Percentiles rank a stretch among this genome's conserved stretches.
Evolutionary conservation across 2,797 vertebrate genomes (phyloP).

Genomic region (Rallus crepitans): DNA sequence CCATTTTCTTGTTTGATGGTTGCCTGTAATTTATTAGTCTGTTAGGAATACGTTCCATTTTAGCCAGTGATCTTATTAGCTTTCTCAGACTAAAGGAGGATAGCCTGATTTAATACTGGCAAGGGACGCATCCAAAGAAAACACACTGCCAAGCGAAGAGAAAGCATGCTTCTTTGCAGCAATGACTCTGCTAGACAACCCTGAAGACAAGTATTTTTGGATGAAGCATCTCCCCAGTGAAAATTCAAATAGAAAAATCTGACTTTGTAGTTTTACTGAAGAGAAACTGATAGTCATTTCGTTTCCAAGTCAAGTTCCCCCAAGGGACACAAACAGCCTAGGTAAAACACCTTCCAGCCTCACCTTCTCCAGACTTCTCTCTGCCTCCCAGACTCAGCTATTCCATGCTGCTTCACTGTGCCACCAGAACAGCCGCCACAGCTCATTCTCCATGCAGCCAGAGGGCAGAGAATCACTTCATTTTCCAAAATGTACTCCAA

Average conservation of each 20-base stretch:
- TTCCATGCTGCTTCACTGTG: neutral
- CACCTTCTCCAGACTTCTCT: neutral
- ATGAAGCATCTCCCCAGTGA: neutral
- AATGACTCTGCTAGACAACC: neutral
- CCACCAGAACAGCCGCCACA: neutral
- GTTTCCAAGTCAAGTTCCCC: neutral
- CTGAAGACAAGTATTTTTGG: neutral
- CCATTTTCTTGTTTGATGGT: neutral
- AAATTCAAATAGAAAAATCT: neutral
- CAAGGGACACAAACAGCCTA: neutral
- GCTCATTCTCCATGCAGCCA: neutral
- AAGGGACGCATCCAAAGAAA: constrained; percentile 33
- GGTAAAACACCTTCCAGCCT: neutral
- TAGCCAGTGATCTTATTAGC: constrained; percentile 9
- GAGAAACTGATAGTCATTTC: neutral
- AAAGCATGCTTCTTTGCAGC: neutral
- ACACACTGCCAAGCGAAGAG: neutral
- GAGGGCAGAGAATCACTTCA: neutral
- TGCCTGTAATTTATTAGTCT: constrained; percentile 21
- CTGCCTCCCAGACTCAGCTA: neutral
- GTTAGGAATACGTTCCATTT: constrained; percentile 9
- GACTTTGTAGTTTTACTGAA: neutral
- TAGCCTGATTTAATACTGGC: neutral
- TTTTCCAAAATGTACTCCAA: neutral
- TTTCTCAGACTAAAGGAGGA: neutral